phyloP scores from a whole-genome alignment of 2,888 invertebrate species.

The Ornithoptera priamus region DNA sequence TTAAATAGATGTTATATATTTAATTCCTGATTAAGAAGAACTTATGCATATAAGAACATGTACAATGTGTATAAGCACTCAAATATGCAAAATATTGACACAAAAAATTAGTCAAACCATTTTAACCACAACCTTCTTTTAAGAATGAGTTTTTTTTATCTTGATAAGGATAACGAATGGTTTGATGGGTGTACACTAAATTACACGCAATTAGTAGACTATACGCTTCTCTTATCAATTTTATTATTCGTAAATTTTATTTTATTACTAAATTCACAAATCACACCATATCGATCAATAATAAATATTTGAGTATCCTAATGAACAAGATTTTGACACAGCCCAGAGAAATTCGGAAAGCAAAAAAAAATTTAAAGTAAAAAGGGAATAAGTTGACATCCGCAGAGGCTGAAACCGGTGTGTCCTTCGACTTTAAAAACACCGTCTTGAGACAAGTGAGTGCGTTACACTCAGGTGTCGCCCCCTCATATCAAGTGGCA shows the following conservation, averaged over 20 bases:
- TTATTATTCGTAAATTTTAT: neutral
- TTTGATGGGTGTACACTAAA: neutral
- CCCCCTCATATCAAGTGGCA: conserved; percentile 26
- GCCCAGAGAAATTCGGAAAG: neutral
- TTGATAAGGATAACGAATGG: conserved; percentile 2
- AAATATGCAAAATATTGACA: neutral
- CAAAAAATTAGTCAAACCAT: neutral
- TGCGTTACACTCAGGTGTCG: conserved; percentile 24
- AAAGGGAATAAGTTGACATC: conserved; percentile 8
- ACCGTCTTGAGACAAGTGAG: conserved; percentile 22
- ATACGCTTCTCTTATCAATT: neutral
- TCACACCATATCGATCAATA: too few species aligned
- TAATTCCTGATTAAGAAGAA: too few species aligned
- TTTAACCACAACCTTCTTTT: conserved; percentile 10
- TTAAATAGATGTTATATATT: too few species aligned
- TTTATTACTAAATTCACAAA: neutral
- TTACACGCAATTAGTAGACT: neutral
- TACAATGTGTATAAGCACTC: too few species aligned
- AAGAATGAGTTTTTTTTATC: conserved; percentile 8
- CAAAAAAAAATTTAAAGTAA: neutral
- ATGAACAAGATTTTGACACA: neutral
- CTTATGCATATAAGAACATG: too few species aligned
- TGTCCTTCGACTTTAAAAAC: conserved; percentile 16
- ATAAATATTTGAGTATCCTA: too few species aligned
- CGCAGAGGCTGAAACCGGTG: neutral